These are phyloP conservation scores for Lathronympha strigana DNA, from an alignment of 2,888 invertebrate genomes.

Conservation along the genomic window DNA sequence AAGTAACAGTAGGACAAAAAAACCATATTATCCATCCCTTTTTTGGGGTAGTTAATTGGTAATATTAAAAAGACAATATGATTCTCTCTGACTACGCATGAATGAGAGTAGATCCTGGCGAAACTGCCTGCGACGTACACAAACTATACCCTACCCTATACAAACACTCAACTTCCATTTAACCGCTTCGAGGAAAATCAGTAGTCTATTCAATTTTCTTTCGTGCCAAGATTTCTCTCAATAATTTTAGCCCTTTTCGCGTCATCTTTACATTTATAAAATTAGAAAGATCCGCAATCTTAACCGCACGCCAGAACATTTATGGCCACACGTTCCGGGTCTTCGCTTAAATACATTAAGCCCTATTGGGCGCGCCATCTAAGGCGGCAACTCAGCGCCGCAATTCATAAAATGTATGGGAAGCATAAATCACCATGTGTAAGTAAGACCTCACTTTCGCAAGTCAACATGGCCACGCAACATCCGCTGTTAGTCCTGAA, in stretches of 20 bases:
- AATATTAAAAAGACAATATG: too few species aligned
- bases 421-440: slow-evolving; percentile 40
- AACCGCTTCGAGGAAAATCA: too few species aligned
- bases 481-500: slow-evolving; percentile 29
- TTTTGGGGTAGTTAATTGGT: too few species aligned
- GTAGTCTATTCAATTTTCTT: background rate
- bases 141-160: too few species aligned
- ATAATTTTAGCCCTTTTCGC: background rate
- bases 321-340: slow-evolving; percentile 2
- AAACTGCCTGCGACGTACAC: too few species aligned
- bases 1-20: too few species aligned
- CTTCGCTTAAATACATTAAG: slow-evolving; percentile 15
- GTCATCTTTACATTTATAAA: background rate
- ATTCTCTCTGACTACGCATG: too few species aligned
- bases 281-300: background rate
- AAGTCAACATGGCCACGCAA: slow-evolving; percentile 31
- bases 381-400: slow-evolving; percentile 5
- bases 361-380: slow-evolving; percentile 14
- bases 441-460: slow-evolving; percentile 41
- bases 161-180: too few species aligned
- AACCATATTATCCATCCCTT: too few species aligned
- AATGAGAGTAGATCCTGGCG: too few species aligned
- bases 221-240: background rate
- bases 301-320: background rate
- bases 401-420: slow-evolving; percentile 38